Conservation (phyloP, 2,888 invertebrate species). For the Nymphalis c-album region DNA sequence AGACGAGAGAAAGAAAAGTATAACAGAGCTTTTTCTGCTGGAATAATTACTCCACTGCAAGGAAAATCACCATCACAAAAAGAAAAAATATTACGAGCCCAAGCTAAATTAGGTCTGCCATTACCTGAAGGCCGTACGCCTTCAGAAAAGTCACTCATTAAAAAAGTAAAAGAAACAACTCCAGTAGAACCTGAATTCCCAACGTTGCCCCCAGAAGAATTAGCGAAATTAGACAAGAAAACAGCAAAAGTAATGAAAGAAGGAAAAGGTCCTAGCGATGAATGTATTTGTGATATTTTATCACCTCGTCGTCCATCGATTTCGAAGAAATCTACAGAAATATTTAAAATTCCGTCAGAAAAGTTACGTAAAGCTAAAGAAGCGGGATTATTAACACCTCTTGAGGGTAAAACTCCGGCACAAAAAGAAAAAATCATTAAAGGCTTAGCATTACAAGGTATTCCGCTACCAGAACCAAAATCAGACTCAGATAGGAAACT, state of each 20-base stretch:
- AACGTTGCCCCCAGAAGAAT: conserved; percentile 39
- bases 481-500: conserved; percentile 43
- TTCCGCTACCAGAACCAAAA: conserved; percentile 38
- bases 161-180: conserved; percentile 29
- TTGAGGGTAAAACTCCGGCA: conserved; percentile 32
- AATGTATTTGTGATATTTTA: conserved; percentile 48
- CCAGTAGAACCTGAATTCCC: conserved; percentile 40
- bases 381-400: conserved; percentile 41
- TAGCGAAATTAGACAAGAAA: conserved; percentile 39
- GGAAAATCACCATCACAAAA: too few species aligned
- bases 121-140: too few species aligned
- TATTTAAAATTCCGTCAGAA: conserved; percentile 30
- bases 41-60: too few species aligned
- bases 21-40: too few species aligned
- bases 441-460: conserved; percentile 32
- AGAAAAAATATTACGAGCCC: too few species aligned
- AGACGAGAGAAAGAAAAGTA: too few species aligned
- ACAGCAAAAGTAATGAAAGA: conserved; percentile 47
- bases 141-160: too few species aligned
- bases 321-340: conserved; percentile 20
- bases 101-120: too few species aligned
- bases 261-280: conserved; percentile 48
- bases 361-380: conserved; percentile 40
- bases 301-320: conserved; percentile 37
- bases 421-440: conserved; percentile 39